phyloP scores from a whole-genome alignment of 2,888 invertebrate species.

The Selenia dentaria region DNA sequence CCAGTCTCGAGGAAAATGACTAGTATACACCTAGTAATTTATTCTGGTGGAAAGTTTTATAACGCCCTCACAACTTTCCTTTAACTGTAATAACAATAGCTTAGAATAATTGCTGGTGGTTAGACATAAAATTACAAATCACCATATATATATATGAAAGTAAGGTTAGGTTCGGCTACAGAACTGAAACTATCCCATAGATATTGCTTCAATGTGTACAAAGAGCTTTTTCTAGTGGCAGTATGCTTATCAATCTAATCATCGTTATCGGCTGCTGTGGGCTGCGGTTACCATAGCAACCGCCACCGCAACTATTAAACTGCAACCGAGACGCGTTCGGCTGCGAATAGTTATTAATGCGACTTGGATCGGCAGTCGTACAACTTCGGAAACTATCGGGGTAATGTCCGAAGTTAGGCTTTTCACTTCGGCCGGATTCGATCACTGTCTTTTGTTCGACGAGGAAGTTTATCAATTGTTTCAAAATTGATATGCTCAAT shows the following conservation, averaged over 20 bases:
- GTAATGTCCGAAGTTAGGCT: constrained; percentile 10
- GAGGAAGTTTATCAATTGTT: neutral
- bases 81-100: too few species aligned
- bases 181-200: too few species aligned
- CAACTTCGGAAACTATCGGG: constrained; percentile 13
- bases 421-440: constrained; percentile 4
- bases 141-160: too few species aligned
- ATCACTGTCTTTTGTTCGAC: constrained; percentile 10
- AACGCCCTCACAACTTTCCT: too few species aligned
- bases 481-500: neutral
- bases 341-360: constrained; percentile 28
- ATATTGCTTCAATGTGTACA: too few species aligned
- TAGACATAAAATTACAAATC: too few species aligned
- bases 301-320: constrained; percentile 28
- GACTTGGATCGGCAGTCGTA: constrained; percentile 19
- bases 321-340: constrained; percentile 21
- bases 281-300: constrained; percentile 13
- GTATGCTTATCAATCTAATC: neutral
- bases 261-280: neutral
- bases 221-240: too few species aligned
- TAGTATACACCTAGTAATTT: too few species aligned
- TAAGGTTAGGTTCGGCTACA: too few species aligned
- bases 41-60: too few species aligned
- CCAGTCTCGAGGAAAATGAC: too few species aligned
- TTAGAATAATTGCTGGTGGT: too few species aligned